Percentiles rank a stretch among this genome's conserved stretches.
Evolutionary conservation across 2,113 vertebrate genomes (phyloP).

Genomic region (Tringa solitaria): DNA sequence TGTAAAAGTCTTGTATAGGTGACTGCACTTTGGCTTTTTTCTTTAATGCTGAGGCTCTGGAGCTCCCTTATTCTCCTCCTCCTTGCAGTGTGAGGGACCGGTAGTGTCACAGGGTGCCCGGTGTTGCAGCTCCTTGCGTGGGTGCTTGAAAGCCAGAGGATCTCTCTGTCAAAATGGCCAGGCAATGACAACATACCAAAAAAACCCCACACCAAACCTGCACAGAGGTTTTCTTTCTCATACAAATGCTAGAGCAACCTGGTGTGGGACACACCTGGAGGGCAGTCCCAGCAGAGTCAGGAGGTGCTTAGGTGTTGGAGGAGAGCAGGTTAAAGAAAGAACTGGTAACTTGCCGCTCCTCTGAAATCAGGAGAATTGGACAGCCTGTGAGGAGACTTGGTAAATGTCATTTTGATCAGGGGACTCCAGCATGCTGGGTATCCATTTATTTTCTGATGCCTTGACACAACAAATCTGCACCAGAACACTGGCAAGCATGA

Average conservation of each 20-base stretch:
- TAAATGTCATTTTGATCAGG: neutral
- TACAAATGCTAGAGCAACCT: neutral
- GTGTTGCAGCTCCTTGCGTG: neutral
- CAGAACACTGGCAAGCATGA: neutral
- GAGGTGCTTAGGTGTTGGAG: neutral
- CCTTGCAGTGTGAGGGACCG: rapidly evolving
- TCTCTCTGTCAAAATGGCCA: neutral
- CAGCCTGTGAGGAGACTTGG: neutral
- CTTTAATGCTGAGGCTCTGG: neutral
- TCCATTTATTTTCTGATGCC: neutral
- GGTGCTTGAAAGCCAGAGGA: neutral
- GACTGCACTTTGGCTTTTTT: neutral
- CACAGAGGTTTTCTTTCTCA: neutral
- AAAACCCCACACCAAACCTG: neutral
- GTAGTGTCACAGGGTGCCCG: rapidly evolving
- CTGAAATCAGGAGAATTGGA: neutral
- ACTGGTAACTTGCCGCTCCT: neutral
- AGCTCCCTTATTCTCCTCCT: neutral
- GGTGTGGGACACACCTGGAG: neutral
- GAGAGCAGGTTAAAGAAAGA: neutral
- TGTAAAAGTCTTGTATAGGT: neutral
- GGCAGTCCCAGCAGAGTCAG: neutral
- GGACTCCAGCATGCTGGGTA: neutral
- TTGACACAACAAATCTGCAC: neutral
- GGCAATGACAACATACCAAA: neutral